Percentiles rank a stretch among this genome's conserved stretches.
Evolutionary conservation across 2,888 invertebrate genomes (phyloP).

Genomic region (Caenorhabditis doughertyi): DNA sequence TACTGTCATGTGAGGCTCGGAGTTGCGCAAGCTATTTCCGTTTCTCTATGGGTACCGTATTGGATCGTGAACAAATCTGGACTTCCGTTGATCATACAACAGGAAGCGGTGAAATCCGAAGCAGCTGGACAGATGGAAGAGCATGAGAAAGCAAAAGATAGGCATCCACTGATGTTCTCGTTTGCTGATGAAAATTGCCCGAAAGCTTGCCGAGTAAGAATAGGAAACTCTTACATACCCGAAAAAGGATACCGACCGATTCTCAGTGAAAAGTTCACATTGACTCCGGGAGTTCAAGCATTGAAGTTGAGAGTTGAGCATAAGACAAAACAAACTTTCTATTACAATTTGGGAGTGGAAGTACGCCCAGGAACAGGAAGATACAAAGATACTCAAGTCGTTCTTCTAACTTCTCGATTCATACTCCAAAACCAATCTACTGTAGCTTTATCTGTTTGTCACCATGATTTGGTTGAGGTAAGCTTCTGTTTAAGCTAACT

Average conservation of each 20-base stretch:
- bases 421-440: constrained; percentile 93
- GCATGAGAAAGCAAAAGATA: constrained; percentile 94
- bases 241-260: constrained; percentile 72
- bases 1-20: constrained; percentile 73
- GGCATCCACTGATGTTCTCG: constrained; percentile 94
- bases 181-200: constrained; percentile 93
- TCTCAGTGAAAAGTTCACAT: constrained; percentile 73
- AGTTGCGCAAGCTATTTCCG: constrained; percentile 84
- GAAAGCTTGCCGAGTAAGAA: constrained; percentile 71
- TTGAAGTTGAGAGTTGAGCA: constrained; percentile 76
- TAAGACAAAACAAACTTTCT: constrained; percentile 69
- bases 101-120: constrained; percentile 87
- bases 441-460: constrained; percentile 90
- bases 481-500: neutral
- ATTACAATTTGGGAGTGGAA: constrained; percentile 87
- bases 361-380: constrained; percentile 90
- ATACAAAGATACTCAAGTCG: constrained; percentile 93
- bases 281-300: constrained; percentile 79
- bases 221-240: constrained; percentile 67
- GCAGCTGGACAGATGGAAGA: constrained; percentile 87
- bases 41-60: constrained; percentile 90
- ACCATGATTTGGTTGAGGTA: constrained; percentile 87
- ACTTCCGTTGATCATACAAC: constrained; percentile 94
- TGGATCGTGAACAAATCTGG: constrained; percentile 95
- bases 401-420: constrained; percentile 94